Conservation (phyloP, 2,888 invertebrate species). For the Trissolcus brochymenae region DNA sequence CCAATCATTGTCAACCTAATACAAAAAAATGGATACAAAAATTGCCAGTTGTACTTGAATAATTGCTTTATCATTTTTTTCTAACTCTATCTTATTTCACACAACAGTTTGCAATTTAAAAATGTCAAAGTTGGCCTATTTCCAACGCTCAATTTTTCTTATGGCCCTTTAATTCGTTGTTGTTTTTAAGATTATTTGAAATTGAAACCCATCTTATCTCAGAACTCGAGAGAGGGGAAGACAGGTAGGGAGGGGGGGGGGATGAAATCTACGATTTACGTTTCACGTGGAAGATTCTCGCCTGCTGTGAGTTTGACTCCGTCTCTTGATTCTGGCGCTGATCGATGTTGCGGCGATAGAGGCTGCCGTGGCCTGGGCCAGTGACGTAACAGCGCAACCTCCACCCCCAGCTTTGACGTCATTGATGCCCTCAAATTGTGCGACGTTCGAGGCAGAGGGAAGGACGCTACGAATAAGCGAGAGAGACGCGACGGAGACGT, state of each 20-base stretch:
- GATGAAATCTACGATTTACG: not conserved
- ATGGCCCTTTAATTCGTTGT: too few relatives aligned
- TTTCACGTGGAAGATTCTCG: conserved; percentile 17
- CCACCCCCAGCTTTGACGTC: conserved; percentile 70
- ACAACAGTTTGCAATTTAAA: too few relatives aligned
- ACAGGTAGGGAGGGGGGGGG: not conserved
- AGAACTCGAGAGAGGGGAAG: not conserved
- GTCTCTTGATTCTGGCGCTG: conserved; percentile 62
- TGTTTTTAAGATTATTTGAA: too few relatives aligned
- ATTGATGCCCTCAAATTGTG: conserved; percentile 72
- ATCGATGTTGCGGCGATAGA: conserved; percentile 66
- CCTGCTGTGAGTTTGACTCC: conserved; percentile 40
- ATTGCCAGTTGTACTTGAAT: too few relatives aligned
- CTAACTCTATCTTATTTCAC: too few relatives aligned
- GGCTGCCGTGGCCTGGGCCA: conserved; percentile 67
- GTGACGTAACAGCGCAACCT: conserved; percentile 70
- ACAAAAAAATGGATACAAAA: too few relatives aligned
- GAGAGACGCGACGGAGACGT: conserved; percentile 1
- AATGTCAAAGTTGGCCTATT: too few relatives aligned
- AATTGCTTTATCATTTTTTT: too few relatives aligned
- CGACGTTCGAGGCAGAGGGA: conserved; percentile 60
- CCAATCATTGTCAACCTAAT: too few relatives aligned
- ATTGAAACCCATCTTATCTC: too few relatives aligned
- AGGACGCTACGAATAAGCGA: conserved; percentile 1
- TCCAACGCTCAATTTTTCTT: too few relatives aligned